A percentile compares a stretch with the other conserved stretches of the same genome.
These are phyloP conservation scores for Botia almorhae DNA, from an alignment of 2,797 vertebrate species.

Conservation along the genomic window DNA sequence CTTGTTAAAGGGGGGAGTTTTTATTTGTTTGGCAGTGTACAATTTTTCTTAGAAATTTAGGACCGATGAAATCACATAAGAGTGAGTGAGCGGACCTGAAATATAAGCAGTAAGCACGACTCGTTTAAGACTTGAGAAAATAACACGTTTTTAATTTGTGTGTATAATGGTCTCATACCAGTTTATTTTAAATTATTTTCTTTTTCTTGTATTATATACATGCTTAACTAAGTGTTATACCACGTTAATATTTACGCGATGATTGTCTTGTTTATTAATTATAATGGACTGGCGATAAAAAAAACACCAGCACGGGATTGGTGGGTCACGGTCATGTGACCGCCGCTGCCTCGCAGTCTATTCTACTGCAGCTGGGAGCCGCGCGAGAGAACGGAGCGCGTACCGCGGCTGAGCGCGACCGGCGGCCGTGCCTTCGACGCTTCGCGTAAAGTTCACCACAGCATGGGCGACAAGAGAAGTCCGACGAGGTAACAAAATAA, in stretches of 20 bases:
- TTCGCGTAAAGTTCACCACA: constrained; percentile 66
- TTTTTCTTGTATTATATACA: too few species aligned
- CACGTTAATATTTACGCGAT: too few species aligned
- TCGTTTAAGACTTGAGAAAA: constrained; percentile 63
- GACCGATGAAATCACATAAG: not conserved
- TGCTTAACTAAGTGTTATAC: too few species aligned
- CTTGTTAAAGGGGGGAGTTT: not conserved
- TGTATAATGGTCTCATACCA: too few species aligned
- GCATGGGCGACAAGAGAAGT: constrained; percentile 99
- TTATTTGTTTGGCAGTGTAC: not conserved
- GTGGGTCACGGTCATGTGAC: constrained; percentile 71
- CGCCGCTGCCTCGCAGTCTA: constrained; percentile 80
- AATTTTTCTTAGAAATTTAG: not conserved
- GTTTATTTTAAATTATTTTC: too few species aligned
- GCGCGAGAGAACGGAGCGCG: constrained; percentile 60
- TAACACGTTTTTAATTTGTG: constrained; percentile 12
- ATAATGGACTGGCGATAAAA: too few species aligned
- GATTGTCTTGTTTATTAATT: too few species aligned
- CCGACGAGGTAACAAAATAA: constrained; percentile 89
- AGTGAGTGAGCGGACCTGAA: not conserved
- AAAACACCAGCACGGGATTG: constrained; percentile 68
- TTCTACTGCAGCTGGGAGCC: constrained; percentile 91
- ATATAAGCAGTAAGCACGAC: not conserved
- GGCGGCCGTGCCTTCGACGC: constrained; percentile 69
- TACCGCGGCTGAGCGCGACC: constrained; percentile 21